Evolutionary conservation across 2,888 invertebrate genomes (phyloP).

Genomic region (Macrophya alboannulata): DNA sequence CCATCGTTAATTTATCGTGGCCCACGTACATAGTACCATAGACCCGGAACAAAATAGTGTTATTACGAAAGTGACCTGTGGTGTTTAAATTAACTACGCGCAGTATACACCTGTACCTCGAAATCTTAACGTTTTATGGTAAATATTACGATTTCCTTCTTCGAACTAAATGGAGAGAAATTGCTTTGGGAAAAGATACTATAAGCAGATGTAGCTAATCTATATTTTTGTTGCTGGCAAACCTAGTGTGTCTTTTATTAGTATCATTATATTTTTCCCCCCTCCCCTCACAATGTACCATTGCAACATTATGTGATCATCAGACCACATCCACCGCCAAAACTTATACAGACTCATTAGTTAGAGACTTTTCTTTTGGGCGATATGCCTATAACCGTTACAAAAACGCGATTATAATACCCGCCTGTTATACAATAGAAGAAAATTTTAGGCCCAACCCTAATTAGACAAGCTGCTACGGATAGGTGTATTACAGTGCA

Average conservation of each 20-base stretch:
- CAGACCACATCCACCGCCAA: slow-evolving; percentile 44
- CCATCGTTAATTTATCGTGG: slow-evolving; percentile 56
- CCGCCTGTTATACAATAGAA: background rate
- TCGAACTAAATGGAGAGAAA: slow-evolving; percentile 38
- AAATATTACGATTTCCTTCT: slow-evolving; percentile 55
- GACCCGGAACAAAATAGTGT: slow-evolving; percentile 49
- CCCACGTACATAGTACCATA: slow-evolving; percentile 48
- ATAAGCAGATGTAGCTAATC: slow-evolving; percentile 31
- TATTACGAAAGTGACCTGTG: slow-evolving; percentile 51
- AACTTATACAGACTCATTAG: background rate
- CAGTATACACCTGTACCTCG: slow-evolving; percentile 48
- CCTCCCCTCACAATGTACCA: slow-evolving; percentile 6
- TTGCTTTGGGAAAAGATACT: slow-evolving; percentile 41
- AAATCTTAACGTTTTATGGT: slow-evolving; percentile 40
- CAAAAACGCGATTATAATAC: background rate
- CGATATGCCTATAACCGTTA: background rate
- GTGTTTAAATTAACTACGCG: slow-evolving; percentile 47
- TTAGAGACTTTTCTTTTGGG: slow-evolving; percentile 26
- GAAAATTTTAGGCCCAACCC: background rate
- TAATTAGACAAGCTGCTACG: background rate
- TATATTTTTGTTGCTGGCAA: slow-evolving; percentile 33
- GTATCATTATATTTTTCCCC: slow-evolving; percentile 8
- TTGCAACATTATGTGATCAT: slow-evolving; percentile 36
- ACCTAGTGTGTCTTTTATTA: slow-evolving; percentile 29
- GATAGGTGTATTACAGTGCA: slow-evolving; percentile 9